Percentiles rank a stretch among this genome's conserved stretches.
Conservation (phyloP, 2,797 vertebrate species). For the Hapalemur alaotrensis region DNA sequence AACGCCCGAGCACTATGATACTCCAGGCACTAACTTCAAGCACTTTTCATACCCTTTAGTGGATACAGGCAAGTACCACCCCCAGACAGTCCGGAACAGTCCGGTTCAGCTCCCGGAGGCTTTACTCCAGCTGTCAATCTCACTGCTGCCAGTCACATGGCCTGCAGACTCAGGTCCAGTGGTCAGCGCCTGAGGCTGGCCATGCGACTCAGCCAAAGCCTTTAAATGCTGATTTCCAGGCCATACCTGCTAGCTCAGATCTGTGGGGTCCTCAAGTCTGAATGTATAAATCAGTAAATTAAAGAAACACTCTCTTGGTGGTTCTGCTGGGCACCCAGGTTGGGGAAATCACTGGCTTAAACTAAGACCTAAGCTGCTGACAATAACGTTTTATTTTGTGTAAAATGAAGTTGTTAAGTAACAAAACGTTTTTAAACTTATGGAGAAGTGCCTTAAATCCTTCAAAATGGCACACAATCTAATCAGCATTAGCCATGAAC, state of each 20-base stretch:
- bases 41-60: fast-evolving
- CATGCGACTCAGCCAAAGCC: neutral
- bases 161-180: fast-evolving
- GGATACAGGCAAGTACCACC: neutral
- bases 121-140: fast-evolving
- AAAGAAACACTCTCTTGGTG: neutral
- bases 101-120: fast-evolving
- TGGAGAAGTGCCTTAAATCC: neutral
- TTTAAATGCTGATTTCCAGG: neutral
- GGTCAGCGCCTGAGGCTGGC: neutral
- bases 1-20: fast-evolving
- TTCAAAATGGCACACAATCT: neutral
- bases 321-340: neutral
- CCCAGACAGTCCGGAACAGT: neutral
- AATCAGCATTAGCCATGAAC: neutral
- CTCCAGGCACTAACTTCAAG: fast-evolving
- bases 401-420: neutral
- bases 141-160: neutral
- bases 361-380: neutral
- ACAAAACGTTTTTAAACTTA: neutral
- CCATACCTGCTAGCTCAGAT: neutral
- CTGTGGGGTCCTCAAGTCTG: neutral
- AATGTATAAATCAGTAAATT: neutral
- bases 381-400: neutral
- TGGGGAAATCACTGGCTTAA: neutral